These are phyloP conservation scores for Ladona fulva DNA, from an alignment of 1,140 invertebrate genomes.

Conservation along the genomic window DNA sequence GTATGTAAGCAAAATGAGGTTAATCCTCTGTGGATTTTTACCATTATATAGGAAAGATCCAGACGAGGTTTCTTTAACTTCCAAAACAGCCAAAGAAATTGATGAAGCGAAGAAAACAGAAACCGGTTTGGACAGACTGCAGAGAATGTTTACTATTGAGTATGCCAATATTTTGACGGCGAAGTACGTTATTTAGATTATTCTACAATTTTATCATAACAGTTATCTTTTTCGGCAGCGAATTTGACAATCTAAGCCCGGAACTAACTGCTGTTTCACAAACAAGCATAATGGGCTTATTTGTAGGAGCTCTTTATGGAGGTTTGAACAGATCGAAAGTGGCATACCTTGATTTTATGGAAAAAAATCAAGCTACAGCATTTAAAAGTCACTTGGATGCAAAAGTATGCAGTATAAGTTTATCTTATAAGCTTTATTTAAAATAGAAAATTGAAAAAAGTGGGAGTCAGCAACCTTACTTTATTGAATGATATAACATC, in stretches of 20 bases:
- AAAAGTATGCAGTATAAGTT: slow-evolving; percentile 40
- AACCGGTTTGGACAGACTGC: slow-evolving; percentile 20
- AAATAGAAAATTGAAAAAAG: no score
- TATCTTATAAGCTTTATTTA: no score
- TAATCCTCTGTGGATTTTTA: neutral
- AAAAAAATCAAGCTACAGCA: slow-evolving; percentile 58
- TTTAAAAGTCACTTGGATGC: slow-evolving; percentile 57
- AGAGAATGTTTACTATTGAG: slow-evolving; percentile 21
- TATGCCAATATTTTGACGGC: slow-evolving; percentile 13
- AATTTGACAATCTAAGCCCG: slow-evolving; percentile 45
- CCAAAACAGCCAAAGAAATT: neutral
- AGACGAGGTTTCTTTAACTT: neutral
- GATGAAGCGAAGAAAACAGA: neutral
- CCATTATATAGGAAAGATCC: neutral
- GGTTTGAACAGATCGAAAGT: slow-evolving; percentile 46
- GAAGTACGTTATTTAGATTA: neutral
- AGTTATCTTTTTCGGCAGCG: slow-evolving; percentile 38
- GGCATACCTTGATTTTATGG: slow-evolving; percentile 56
- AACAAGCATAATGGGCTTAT: slow-evolving; percentile 40
- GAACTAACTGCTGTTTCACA: slow-evolving; percentile 50
- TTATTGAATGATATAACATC: no score
- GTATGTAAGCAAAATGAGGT: neutral
- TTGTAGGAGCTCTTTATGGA: slow-evolving; percentile 51
- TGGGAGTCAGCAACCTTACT: no score
- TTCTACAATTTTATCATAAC: neutral